Evolutionary conservation across 2,888 invertebrate species (phyloP).

Genomic region (Trachelus iudaicus): DNA sequence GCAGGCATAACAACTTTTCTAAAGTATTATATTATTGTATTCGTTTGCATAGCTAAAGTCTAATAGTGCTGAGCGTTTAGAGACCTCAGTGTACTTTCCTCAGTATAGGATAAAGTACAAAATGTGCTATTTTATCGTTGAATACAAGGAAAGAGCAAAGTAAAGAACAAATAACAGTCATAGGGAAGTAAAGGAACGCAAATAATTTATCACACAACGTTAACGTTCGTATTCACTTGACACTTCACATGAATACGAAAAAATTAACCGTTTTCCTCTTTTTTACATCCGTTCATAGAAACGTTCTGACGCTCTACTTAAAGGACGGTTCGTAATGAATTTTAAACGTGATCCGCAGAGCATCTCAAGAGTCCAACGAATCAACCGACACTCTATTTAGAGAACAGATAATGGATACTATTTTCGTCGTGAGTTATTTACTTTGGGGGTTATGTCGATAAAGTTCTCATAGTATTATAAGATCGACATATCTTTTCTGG

Average conservation of each 20-base stretch:
- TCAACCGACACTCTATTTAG: conserved; percentile 39
- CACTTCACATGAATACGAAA: background rate
- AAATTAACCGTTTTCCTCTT: background rate
- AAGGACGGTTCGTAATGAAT: background rate
- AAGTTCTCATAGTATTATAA: background rate
- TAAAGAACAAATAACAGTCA: background rate
- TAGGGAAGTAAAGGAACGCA: background rate
- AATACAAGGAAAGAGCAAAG: background rate
- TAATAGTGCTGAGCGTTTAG: background rate
- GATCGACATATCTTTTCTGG: no score
- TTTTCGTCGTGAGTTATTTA: conserved; percentile 40
- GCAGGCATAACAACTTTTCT: background rate
- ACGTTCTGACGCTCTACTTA: background rate
- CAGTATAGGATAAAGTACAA: background rate
- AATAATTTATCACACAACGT: background rate
- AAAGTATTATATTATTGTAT: background rate
- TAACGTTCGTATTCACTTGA: background rate
- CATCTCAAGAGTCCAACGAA: background rate
- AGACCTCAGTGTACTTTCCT: background rate
- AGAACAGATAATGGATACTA: conserved; percentile 35
- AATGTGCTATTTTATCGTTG: background rate
- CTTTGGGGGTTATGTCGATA: conserved; percentile 31
- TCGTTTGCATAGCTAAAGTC: background rate
- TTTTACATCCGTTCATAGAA: background rate
- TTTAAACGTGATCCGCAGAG: background rate